Evolutionary conservation across 1,140 invertebrate genomes (phyloP), one percentile per base, ranked within the genome.

Genomic region (Adelges cooleyi): DNA sequence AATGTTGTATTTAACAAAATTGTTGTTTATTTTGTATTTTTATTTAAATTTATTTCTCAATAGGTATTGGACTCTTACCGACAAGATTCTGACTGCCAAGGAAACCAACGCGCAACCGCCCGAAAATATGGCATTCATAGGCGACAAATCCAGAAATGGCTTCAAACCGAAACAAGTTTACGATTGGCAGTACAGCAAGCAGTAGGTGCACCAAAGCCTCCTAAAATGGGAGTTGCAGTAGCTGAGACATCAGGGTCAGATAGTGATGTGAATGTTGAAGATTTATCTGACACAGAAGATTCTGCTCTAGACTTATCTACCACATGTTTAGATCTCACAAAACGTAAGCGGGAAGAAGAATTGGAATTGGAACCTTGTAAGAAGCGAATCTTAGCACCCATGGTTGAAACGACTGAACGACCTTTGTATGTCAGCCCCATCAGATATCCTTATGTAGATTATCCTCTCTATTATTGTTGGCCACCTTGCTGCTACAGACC

Each of bases 91-190:
- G 88, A 90, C 72, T 91, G 88, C 73, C 83, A 86, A 69, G 87
- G 87, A 10, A 91, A 91, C 74, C 88, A 90, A 72, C 77, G 87
- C 15, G 86, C 89, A 0, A 90, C 89, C 1, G 89, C 89, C 5
- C 80, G 88, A 66, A 91, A 92, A 74, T 91, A 90, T 72, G 86
- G 86, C 17, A 90, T 91, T 53, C 88, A 91, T 72, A 79, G 89
- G 13, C 78, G 88, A 25, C 88, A 91, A 74, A 90, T 92, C 59
- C 88, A 91, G 74, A 90, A 92, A 78, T 92, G 89, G 89, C 74
- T 92, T 62, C 88, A 90, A 74, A 86, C 84, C 69, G 87, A 90
- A 73, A 81, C 81, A 33, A 83, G 83, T 70, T 74, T 90, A 38
- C 78, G 85, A 69, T 86, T 81, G 48, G 67, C 68, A 8, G 71